A percentile compares a stretch with the other conserved stretches of the same genome.
Conservation (phyloP, 2,797 vertebrate species). For the Myripristis murdjan region DNA sequence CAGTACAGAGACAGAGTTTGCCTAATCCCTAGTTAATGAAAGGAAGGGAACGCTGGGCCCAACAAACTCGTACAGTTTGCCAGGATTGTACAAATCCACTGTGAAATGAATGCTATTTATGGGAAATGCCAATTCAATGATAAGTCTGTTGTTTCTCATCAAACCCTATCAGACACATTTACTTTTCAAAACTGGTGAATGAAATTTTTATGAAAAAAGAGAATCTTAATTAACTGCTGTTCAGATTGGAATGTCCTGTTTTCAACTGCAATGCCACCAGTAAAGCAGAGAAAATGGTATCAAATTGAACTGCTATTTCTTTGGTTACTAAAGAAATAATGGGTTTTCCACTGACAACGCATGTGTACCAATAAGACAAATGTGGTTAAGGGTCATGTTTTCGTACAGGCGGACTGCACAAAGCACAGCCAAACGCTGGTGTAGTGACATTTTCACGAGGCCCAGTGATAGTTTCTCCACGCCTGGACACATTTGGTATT, state of each 20-base stretch:
- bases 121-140: conserved; percentile 40
- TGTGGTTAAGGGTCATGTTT: no score
- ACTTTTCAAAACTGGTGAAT: neutral
- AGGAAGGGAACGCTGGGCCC: conserved; percentile 42
- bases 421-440: no score
- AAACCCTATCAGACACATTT: conserved; percentile 32
- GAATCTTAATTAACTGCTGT: neutral
- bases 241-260: neutral
- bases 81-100: conserved; percentile 40
- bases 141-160: conserved; percentile 25
- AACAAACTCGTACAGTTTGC: conserved; percentile 50
- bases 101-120: conserved; percentile 50
- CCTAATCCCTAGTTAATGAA: conserved; percentile 74
- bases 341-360: conserved; percentile 12
- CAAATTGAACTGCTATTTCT: neutral
- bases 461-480: no score
- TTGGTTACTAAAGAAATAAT: conserved; percentile 13
- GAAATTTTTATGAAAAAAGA: neutral
- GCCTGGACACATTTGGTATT: no score
- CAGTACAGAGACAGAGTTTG: conserved; percentile 33
- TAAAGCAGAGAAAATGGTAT: neutral
- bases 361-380: neutral
- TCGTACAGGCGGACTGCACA: no score
- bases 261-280: conserved; percentile 4
- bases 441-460: no score